A percentile compares a stretch with the other conserved stretches of the same genome.
phyloP scores from a whole-genome alignment of 23 tunicate species.

The Ascidia mentula region DNA sequence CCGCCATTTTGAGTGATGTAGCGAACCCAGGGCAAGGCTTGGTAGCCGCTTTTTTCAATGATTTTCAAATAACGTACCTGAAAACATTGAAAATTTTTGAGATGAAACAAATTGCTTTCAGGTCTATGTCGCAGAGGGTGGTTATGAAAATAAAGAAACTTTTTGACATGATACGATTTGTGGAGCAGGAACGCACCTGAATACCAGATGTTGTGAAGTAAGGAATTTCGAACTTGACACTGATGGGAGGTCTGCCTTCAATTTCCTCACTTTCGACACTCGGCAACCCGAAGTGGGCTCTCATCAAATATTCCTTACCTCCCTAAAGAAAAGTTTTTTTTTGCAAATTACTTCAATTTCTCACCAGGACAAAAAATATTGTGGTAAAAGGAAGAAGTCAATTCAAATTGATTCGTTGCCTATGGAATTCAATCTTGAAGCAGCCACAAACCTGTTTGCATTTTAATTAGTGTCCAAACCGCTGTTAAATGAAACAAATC shows the following conservation, averaged over 20 bases:
- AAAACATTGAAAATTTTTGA: too few species aligned
- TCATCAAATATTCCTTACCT: slow-evolving; percentile 95
- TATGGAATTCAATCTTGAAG: too few species aligned
- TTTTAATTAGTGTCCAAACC: too few species aligned
- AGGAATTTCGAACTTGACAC: slow-evolving; percentile 95
- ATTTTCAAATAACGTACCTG: slow-evolving; percentile 93
- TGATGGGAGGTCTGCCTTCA: slow-evolving; percentile 96
- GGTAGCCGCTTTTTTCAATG: slow-evolving; percentile 95
- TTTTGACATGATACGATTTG: neutral
- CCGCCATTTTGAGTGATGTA: slow-evolving; percentile 99
- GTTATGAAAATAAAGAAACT: neutral
- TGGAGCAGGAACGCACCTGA: slow-evolving; percentile 41
- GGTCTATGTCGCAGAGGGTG: neutral
- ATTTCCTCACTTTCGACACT: slow-evolving; percentile 96
- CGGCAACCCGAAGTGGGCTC: slow-evolving; percentile 96
- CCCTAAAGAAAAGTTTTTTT: slow-evolving; percentile 45
- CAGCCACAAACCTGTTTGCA: too few species aligned
- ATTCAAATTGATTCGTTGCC: too few species aligned
- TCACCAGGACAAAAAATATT: too few species aligned
- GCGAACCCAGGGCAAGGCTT: slow-evolving; percentile 96
- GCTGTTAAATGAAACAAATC: too few species aligned
- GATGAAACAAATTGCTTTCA: neutral
- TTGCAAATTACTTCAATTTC: too few species aligned
- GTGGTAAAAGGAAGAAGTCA: too few species aligned
- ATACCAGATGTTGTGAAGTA: slow-evolving; percentile 93